A percentile compares a stretch with the other conserved stretches of the same genome.
Conservation (phyloP, 2,888 invertebrate genomes). For the Nephrotoma flavescens region DNA sequence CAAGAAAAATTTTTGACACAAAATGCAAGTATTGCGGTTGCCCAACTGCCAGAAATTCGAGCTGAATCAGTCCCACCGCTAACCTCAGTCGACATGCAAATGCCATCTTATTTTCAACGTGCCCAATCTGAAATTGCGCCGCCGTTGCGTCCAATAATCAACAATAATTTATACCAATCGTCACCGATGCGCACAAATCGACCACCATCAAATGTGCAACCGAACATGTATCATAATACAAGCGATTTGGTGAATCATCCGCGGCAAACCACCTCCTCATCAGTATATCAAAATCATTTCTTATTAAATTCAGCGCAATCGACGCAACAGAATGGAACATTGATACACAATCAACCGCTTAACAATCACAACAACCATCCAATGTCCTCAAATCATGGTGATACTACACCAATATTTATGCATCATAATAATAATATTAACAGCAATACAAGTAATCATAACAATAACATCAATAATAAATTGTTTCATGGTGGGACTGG, state of each 20-base stretch:
- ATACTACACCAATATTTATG: constrained; percentile 27
- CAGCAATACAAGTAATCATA: constrained; percentile 12
- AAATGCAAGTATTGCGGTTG: constrained; percentile 16
- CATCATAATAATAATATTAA: constrained; percentile 21
- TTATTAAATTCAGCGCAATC: not conserved
- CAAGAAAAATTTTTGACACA: constrained; percentile 26
- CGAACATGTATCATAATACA: constrained; percentile 15
- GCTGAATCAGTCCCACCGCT: constrained; percentile 30
- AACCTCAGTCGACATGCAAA: constrained; percentile 12
- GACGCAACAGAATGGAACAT: constrained; percentile 7
- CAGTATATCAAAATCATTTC: not conserved
- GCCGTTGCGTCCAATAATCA: constrained; percentile 6
- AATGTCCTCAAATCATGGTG: not conserved
- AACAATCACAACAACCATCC: constrained; percentile 5
- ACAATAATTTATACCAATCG: constrained; percentile 6
- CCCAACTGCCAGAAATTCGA: constrained; percentile 15
- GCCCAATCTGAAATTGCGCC: constrained; percentile 29
- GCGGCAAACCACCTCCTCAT: constrained; percentile 6
- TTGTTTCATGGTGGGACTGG: constrained; percentile 17
- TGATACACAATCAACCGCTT: not conserved
- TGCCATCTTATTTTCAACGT: constrained; percentile 21
- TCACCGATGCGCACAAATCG: constrained; percentile 8
- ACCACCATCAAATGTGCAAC: constrained; percentile 1
- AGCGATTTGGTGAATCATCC: constrained; percentile 12
- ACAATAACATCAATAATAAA: not conserved